Base-by-base conservation (phyloP, 2,113 vertebrate genomes). In the Chloropsis hardwickii region DNA sequence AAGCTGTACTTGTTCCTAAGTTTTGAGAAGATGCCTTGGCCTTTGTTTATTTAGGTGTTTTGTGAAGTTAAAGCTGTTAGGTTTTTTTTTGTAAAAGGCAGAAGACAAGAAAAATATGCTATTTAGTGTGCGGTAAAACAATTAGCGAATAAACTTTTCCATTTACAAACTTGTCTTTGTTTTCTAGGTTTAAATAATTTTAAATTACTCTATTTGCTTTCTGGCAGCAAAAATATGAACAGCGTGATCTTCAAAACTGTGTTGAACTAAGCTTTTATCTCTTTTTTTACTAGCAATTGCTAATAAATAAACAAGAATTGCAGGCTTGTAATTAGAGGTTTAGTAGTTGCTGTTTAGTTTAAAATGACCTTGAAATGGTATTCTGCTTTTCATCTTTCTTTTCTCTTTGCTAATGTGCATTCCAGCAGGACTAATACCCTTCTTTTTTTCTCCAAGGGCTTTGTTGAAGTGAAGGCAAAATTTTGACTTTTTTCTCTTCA, bases 351-450 rank as follows among this genome's bases (percentile, higher is more conserved):
- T 84, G 47, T 40, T 93, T 96, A 44, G 40, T 94, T 90, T 90
- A 61, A 93, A 93, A 94, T 95, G 72, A 88, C 92, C 90, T 86
- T 96, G 92, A 95, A 92, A 61, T 45, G 25, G 11, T 72, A 57
- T 77, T 95, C 67, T 85, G 64, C 56, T 92, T 88, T 86, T 86
- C 42, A 56, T 77, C 39, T 77, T 80, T 70, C 54, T 70, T 82
- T 91, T 80, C 71, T 79, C 53, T 85, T 90, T 88, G 54, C 54
- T 92, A 61, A 80, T 90, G 28, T 61, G 54, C 37, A 56, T 95
- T 90, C 58, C 66, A 91, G 56, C 62, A 83, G 47, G 47, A 39
- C 60, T 91, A 95, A 88, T 86, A 86, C 72, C 39, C 9, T 12
- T 77, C 65, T 45, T 79, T 80, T 81, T 66, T 51, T 2, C 23